Evolutionary conservation across 2,888 invertebrate species (phyloP).

Genomic region (Chironomus tentans): DNA sequence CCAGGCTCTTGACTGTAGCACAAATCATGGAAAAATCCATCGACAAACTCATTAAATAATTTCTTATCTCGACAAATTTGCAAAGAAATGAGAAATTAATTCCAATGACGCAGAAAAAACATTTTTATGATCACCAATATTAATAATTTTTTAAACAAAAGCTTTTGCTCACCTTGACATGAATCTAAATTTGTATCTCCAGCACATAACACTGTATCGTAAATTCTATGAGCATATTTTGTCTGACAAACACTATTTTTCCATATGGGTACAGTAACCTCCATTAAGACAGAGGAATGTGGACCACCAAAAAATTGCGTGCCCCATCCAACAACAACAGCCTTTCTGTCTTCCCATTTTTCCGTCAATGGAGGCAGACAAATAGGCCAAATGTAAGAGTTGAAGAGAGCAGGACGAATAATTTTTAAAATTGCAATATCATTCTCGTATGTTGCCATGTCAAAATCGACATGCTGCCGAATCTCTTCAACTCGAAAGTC

Average conservation of each 20-base stretch:
- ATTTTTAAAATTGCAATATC: slow-evolving; percentile 69
- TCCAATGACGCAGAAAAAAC: no score
- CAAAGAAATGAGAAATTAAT: no score
- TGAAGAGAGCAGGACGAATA: slow-evolving; percentile 56
- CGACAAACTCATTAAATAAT: background rate
- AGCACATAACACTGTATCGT: slow-evolving; percentile 65
- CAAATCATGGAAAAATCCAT: no score
- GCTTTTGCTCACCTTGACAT: slow-evolving; percentile 54
- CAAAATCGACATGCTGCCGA: slow-evolving; percentile 58
- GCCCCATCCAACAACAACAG: slow-evolving; percentile 70
- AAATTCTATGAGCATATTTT: slow-evolving; percentile 55
- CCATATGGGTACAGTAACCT: slow-evolving; percentile 74
- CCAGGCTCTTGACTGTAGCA: no score
- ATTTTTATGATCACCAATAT: background rate
- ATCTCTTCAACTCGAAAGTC: slow-evolving; percentile 61
- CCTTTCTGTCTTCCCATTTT: slow-evolving; percentile 52
- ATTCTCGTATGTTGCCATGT: slow-evolving; percentile 57
- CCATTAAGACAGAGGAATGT: slow-evolving; percentile 58
- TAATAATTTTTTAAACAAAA: background rate
- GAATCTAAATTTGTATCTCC: slow-evolving; percentile 75
- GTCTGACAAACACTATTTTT: slow-evolving; percentile 53
- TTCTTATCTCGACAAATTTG: background rate
- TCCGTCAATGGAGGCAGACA: slow-evolving; percentile 64
- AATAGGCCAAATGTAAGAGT: slow-evolving; percentile 73
- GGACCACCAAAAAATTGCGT: slow-evolving; percentile 63